A percentile compares a stretch with the other conserved stretches of the same genome.
Conservation (phyloP, 2,888 invertebrate species). For the Sinohyriopsis cumingii region DNA sequence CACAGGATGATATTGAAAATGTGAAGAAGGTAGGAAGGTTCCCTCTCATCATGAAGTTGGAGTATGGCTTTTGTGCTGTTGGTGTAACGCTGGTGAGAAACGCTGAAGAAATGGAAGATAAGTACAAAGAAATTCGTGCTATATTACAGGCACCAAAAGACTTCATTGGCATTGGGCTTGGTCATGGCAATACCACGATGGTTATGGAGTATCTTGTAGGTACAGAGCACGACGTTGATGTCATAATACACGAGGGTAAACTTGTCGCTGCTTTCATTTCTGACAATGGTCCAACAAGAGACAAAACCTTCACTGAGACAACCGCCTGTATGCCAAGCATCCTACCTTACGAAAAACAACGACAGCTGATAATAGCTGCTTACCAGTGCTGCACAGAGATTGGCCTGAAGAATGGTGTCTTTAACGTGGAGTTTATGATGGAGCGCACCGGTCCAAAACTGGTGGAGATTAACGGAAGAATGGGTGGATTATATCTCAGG, state of each 20-base stretch:
- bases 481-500: constrained; percentile 1
- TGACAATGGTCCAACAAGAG: constrained; percentile 53
- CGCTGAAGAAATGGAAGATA: constrained; percentile 23
- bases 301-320: too few relatives aligned
- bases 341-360: too few relatives aligned
- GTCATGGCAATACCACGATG: constrained; percentile 43
- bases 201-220: constrained; percentile 44
- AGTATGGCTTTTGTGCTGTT: constrained; percentile 53
- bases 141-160: constrained; percentile 30
- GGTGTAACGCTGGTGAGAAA: constrained; percentile 42
- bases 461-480: constrained; percentile 7
- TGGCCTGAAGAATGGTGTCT: constrained; percentile 7
- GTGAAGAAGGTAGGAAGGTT: constrained; percentile 8
- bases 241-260: constrained; percentile 43
- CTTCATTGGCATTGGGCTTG: constrained; percentile 47
- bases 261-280: constrained; percentile 50
- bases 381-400: constrained; percentile 5
- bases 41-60: constrained; percentile 50
- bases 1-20: constrained; percentile 18
- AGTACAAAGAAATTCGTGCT: constrained; percentile 26
- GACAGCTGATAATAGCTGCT: not conserved
- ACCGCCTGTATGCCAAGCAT: too few relatives aligned
- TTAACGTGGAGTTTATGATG: constrained; percentile 8
- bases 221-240: constrained; percentile 54
- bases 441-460: constrained; percentile 1